Conservation (phyloP, 1,140 invertebrate species). For the Lasioglossum baleicum region DNA sequence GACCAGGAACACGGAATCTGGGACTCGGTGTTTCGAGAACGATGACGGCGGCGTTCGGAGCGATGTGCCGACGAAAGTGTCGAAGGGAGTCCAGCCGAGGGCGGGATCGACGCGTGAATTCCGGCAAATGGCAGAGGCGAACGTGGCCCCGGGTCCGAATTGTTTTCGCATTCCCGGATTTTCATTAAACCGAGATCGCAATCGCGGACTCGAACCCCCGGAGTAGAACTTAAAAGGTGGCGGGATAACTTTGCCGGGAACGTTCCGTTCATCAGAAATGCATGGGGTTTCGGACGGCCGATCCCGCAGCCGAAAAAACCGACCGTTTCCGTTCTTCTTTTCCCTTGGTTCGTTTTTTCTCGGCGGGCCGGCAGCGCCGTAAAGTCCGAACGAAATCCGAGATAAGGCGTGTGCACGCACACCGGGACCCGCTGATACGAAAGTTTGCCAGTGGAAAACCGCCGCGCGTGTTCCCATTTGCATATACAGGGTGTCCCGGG, state of each 20-base stretch:
- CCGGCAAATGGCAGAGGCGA: background rate
- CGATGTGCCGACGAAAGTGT: too few species aligned
- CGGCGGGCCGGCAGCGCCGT: conserved; percentile 7
- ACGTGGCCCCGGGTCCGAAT: conserved; percentile 49
- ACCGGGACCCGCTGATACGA: conserved; percentile 16
- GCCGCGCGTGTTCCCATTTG: conserved; percentile 23
- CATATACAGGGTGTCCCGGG: conserved; percentile 36
- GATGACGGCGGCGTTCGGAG: too few species aligned
- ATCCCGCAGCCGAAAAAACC: conserved; percentile 62
- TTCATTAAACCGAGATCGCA: conserved; percentile 76
- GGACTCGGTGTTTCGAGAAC: too few species aligned
- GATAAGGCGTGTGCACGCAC: conserved; percentile 66
- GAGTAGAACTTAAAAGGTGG: conserved; percentile 37
- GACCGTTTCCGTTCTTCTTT: background rate
- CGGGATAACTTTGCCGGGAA: conserved; percentile 5
- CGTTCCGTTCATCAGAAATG: conserved; percentile 77
- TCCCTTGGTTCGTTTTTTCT: background rate
- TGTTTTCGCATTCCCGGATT: conserved; percentile 63
- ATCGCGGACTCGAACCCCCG: conserved; percentile 62
- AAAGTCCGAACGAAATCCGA: conserved; percentile 73
- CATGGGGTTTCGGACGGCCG: conserved; percentile 67
- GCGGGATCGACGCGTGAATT: background rate
- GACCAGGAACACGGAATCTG: too few species aligned
- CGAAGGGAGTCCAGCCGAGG: background rate
- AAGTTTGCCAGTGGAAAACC: conserved; percentile 31